Base-by-base conservation (phyloP, 2,888 invertebrate species). In the Sarcophaga caerulescens region DNA sequence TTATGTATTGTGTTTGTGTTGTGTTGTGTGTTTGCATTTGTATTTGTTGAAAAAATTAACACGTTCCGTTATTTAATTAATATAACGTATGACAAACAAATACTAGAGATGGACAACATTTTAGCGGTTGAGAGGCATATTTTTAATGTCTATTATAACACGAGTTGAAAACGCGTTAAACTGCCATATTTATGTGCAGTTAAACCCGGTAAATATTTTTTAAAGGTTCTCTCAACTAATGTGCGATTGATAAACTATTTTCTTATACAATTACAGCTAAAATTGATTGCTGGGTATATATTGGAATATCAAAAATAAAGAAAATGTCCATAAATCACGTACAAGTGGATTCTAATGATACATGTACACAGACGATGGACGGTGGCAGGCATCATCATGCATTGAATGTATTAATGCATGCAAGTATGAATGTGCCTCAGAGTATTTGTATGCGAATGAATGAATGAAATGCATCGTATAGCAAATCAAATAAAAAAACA, bases 271-370 rank as follows among this genome's bases (percentile, higher is more conserved):
- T 35, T 35, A 35, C 8, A 35, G 0, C 1, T 10, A 10, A 35
- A 35, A 35, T 35, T 35, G 12, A 14, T 52, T 52, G 52, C 17
- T 52, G 52, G 52, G 52, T 52, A 52, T 52, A 52, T 52, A 17
- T 52, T 52, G 52, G 52, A 12, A 52, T 14, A 62, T 6, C n/a
- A 23, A 23, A 35, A 59, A 84, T 68, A 74, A 73, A 70, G 47
- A 81, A 86, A 84, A 74, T 78, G 73, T 4, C 70, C 90, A 90
- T 90, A 91, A 90, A 91, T 90, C 92, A 91, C 89, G 89, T 86
- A 81, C 91, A 91, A 91, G 91, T 89, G 89, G 90, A 90, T 90
- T 89, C 90, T 91, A 90, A 90, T 91, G 90, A 90, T 90, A 89
- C 87, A 85, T 81, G 85, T 57, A 79, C 76, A 79, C 57, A 35